phyloP scores from a whole-genome alignment of 2,113 vertebrate species.

The Scortum barcoo region DNA sequence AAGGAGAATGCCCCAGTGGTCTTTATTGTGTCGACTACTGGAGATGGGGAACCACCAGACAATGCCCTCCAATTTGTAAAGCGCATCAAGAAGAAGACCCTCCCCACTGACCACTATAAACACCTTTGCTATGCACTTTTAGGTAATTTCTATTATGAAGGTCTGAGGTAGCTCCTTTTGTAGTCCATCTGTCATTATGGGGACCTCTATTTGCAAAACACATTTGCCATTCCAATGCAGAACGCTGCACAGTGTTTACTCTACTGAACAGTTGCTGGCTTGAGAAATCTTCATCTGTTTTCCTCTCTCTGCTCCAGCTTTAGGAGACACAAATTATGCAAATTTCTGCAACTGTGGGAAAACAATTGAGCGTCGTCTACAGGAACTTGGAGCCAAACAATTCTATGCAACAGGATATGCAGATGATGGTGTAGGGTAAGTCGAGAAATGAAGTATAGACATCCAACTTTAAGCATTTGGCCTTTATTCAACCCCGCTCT shows the following conservation, averaged over 20 bases:
- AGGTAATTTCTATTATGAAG: slow-evolving; percentile 82
- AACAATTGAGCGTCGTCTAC: slow-evolving; percentile 89
- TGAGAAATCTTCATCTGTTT: slow-evolving; percentile 32
- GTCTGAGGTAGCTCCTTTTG: not conserved
- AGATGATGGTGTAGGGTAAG: slow-evolving; percentile 96
- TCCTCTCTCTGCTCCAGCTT: slow-evolving; percentile 81
- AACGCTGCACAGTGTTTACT: slow-evolving; percentile 20
- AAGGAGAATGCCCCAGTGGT: slow-evolving; percentile 90
- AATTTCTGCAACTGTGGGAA: slow-evolving; percentile 99
- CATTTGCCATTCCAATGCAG: slow-evolving; percentile 6
- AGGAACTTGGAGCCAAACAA: slow-evolving; percentile 90
- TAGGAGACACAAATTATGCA: slow-evolving; percentile 95
- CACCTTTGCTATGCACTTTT: slow-evolving; percentile 92
- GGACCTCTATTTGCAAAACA: slow-evolving; percentile 21
- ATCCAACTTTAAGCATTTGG: not conserved
- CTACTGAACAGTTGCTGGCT: slow-evolving; percentile 17
- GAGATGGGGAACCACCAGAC: slow-evolving; percentile 94
- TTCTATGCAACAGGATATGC: slow-evolving; percentile 94
- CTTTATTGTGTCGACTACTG: slow-evolving; percentile 95
- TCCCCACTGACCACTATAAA: slow-evolving; percentile 85
- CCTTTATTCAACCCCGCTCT: not conserved
- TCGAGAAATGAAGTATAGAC: not conserved
- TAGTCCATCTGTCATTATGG: not conserved
- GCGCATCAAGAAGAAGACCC: slow-evolving; percentile 85
- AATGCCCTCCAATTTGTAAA: slow-evolving; percentile 90